These are phyloP conservation scores for Meteorus cinctellus DNA, from an alignment of 2,888 invertebrate genomes.

Conservation along the genomic window DNA sequence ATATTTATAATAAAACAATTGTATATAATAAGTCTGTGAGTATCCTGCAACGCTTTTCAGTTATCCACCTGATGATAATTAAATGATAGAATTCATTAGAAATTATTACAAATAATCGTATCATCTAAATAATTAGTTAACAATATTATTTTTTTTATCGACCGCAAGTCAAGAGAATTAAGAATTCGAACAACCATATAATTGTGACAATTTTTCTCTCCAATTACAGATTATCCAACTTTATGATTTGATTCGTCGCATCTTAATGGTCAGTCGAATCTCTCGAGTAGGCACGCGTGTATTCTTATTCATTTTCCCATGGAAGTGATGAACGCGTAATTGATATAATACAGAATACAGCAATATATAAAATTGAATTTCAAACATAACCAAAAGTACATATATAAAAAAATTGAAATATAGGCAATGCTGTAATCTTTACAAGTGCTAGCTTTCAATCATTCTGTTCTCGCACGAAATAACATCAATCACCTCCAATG, in stretches of 20 bases:
- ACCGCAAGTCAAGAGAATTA: conserved; percentile 26
- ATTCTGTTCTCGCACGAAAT: conserved; percentile 42
- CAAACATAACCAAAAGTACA: conserved; percentile 4
- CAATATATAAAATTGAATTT: conserved; percentile 17
- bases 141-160: conserved; percentile 36
- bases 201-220: background rate
- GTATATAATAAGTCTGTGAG: conserved; percentile 43
- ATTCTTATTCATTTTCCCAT: background rate
- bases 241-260: background rate
- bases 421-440: conserved; percentile 19
- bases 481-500: background rate
- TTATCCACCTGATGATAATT: conserved; percentile 26
- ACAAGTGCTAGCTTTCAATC: conserved; percentile 55
- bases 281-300: conserved; percentile 29
- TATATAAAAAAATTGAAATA: background rate
- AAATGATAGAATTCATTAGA: conserved; percentile 37
- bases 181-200: conserved; percentile 11
- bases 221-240: background rate
- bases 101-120: conserved; percentile 31
- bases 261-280: conserved; percentile 11
- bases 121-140: conserved; percentile 43
- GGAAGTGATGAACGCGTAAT: background rate
- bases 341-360: conserved; percentile 25
- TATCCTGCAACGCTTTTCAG: conserved; percentile 47
- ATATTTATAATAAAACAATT: conserved; percentile 11